A percentile compares a stretch with the other conserved stretches of the same genome.
phyloP scores from a whole-genome alignment of 2,888 invertebrate genomes.

The Buathra laborator region DNA sequence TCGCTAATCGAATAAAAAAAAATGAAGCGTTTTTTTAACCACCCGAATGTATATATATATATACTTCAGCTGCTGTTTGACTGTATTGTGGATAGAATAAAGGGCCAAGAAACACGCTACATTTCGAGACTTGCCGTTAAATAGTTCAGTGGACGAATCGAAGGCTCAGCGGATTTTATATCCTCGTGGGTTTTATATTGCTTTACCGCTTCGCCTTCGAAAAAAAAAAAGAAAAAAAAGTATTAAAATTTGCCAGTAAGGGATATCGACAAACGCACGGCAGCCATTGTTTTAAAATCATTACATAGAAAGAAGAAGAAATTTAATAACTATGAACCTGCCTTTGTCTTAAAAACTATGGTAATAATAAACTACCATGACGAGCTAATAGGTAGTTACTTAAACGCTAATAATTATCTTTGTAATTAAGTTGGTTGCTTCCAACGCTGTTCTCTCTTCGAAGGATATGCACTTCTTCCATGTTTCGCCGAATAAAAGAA shows the following conservation, averaged over 20 bases:
- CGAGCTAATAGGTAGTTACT: constrained; percentile 65
- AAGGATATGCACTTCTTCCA: constrained; percentile 78
- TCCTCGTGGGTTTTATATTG: constrained; percentile 54
- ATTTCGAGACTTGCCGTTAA: constrained; percentile 55
- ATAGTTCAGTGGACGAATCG: constrained; percentile 23
- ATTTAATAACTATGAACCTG: constrained; percentile 68
- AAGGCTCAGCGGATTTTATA: constrained; percentile 45
- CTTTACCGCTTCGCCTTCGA: constrained; percentile 49
- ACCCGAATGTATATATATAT: constrained; percentile 2
- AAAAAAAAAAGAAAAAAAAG: neutral
- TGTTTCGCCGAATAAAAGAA: constrained; percentile 69
- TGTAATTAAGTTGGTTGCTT: constrained; percentile 71
- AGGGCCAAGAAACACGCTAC: constrained; percentile 37
- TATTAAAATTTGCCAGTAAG: constrained; percentile 51
- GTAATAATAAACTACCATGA: constrained; percentile 65
- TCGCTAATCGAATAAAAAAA: no score
- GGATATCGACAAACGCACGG: constrained; percentile 62
- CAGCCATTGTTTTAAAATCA: constrained; percentile 65
- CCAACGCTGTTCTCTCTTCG: constrained; percentile 67
- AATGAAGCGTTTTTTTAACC: no score
- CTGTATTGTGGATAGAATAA: constrained; percentile 34
- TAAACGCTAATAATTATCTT: constrained; percentile 75
- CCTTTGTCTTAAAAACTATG: constrained; percentile 66
- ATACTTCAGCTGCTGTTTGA: constrained; percentile 61
- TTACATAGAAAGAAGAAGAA: neutral